phyloP scores from a whole-genome alignment of 2,888 invertebrate genomes.

The Stenotaenia linearis region DNA sequence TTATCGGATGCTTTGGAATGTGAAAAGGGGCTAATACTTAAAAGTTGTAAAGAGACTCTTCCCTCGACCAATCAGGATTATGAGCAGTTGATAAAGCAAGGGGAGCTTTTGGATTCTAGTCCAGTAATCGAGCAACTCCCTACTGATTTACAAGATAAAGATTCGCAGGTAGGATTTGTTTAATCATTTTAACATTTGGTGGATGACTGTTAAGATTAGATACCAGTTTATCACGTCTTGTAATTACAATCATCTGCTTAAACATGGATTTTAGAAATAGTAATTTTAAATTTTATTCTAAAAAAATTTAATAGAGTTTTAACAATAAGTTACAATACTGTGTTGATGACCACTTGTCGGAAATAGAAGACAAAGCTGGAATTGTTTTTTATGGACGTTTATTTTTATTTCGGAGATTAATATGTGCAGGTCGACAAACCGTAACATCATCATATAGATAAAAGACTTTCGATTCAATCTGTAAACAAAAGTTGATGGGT shows the following conservation, averaged over 20 bases:
- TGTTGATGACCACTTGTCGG: too few species aligned
- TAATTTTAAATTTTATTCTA: too few species aligned
- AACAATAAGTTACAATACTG: too few species aligned
- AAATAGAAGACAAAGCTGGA: too few species aligned
- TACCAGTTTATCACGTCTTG: not conserved
- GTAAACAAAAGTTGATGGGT: not conserved
- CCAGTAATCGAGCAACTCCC: not conserved
- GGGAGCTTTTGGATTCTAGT: not conserved
- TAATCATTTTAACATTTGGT: not conserved
- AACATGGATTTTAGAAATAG: too few species aligned
- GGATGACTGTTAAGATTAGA: not conserved
- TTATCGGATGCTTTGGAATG: slow-evolving; percentile 26
- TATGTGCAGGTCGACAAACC: too few species aligned
- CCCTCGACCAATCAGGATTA: slow-evolving; percentile 24
- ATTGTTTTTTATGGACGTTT: too few species aligned
- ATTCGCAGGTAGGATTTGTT: not conserved
- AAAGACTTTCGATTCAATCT: not conserved
- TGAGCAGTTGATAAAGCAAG: not conserved
- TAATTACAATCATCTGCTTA: not conserved
- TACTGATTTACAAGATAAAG: not conserved
- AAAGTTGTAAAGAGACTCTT: not conserved
- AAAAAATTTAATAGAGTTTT: too few species aligned
- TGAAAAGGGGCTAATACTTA: slow-evolving; percentile 14
- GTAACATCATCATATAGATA: too few species aligned
- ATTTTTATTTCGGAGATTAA: too few species aligned